Evolutionary conservation across 2,113 vertebrate species (phyloP), one percentile per base, ranked within the genome.

Genomic region (Stegostoma tigrinum): DNA sequence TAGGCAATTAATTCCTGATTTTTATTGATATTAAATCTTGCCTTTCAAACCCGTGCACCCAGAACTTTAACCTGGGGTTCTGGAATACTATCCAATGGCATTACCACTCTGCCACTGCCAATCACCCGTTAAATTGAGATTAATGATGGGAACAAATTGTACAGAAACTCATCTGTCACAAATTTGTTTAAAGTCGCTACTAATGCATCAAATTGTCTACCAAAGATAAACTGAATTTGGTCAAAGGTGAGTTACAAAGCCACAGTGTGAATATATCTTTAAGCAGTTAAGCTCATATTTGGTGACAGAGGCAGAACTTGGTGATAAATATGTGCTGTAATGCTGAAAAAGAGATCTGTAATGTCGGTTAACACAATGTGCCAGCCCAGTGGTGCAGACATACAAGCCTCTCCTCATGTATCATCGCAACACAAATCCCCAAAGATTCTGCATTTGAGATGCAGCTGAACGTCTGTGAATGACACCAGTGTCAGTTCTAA

Each of bases 171-270:
- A 97, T 97, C 97, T 97, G 96, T 97, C 97, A 96, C 96, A 97
- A 97, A 97, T 98, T 98, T 97, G 97, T 98, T 98, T 98, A 98
- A 96, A 97, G 97, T 97, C 91, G 96, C 97, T 97, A 97, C 96
- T 96, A 96, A 96, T 97, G 95, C 68, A 96, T 96, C 96, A 96
- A 97, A 96, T 96, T 96, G 97, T 97, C 97, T 97, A 96, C 96
- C 97, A 96, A 95, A 97, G 97, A 97, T 97, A 97, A 97, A 97
- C 96, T 96, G 97, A 96, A 97, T 98, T 97, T 98, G 96, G 97
- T 97, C 97, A 96, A 96, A 96, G 96, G 96, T 95, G 95, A 52
- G 67, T 95, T 95, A 24, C 68, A 95, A 30, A 72, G 72, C 23
- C 67, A 17, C 67, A 72, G 67, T 19, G 72, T 95, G 72, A 95